phyloP scores from a whole-genome alignment of 2,888 invertebrate genomes.

The Loripinus fragilis region DNA sequence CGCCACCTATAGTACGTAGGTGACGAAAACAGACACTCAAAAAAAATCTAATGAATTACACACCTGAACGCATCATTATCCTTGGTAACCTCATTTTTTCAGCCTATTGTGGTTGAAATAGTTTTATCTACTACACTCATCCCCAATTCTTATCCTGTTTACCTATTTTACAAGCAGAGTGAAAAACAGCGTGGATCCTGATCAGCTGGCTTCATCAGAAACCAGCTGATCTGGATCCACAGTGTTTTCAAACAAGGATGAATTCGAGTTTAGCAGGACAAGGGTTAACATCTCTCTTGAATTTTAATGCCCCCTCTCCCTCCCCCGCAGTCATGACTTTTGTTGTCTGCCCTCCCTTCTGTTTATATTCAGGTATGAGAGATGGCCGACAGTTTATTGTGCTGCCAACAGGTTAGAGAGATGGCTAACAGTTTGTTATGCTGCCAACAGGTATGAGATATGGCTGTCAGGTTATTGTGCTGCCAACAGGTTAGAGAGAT shows the following conservation, averaged over 20 bases:
- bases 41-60: background rate
- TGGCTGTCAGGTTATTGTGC: too few relatives aligned
- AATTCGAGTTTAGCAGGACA: background rate
- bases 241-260: background rate
- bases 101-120: too few relatives aligned
- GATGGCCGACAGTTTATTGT: too few relatives aligned
- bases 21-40: background rate
- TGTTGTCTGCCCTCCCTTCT: too few relatives aligned
- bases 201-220: background rate
- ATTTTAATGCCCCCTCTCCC: too few relatives aligned
- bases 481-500: too few relatives aligned
- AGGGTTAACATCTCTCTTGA: too few relatives aligned
- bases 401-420: too few relatives aligned
- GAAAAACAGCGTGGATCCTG: background rate
- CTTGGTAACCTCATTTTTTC: background rate
- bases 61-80: background rate
- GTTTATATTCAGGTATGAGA: too few relatives aligned
- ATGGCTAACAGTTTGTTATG: too few relatives aligned
- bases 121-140: background rate
- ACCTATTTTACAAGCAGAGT: background rate
- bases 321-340: too few relatives aligned
- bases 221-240: background rate
- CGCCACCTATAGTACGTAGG: background rate
- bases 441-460: too few relatives aligned
- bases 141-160: background rate